These are phyloP conservation scores for Rissa tridactyla DNA, from an alignment of 2,113 vertebrate genomes.

Conservation along the genomic window DNA sequence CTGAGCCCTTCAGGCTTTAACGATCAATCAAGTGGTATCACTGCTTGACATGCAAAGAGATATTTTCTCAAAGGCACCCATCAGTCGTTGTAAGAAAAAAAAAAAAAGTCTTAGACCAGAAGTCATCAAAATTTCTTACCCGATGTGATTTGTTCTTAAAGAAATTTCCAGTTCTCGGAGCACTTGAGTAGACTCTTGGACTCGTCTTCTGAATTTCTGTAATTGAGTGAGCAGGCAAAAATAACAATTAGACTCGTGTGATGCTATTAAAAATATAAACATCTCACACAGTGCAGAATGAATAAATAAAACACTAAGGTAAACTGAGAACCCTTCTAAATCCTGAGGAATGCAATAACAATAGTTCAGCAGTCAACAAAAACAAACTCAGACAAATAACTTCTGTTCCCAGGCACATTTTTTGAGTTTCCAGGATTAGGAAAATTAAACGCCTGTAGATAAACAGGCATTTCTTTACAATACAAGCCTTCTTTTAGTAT, in stretches of 20 bases:
- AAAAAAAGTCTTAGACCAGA: neutral
- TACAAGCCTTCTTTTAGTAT: neutral
- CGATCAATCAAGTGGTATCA: neutral
- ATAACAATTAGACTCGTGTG: neutral
- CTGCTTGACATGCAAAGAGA: neutral
- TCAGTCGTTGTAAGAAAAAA: neutral
- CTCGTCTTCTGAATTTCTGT: constrained; percentile 96
- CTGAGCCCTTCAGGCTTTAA: neutral
- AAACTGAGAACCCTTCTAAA: neutral
- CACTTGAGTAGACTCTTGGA: constrained; percentile 97
- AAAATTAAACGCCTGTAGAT: neutral
- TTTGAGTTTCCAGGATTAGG: neutral
- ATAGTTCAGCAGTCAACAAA: neutral
- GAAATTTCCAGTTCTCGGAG: constrained; percentile 98
- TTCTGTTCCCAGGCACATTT: neutral
- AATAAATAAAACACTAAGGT: neutral
- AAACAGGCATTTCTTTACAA: neutral
- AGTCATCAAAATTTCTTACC: constrained; percentile 78
- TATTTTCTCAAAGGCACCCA: neutral
- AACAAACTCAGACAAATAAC: neutral
- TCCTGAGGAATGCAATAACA: neutral
- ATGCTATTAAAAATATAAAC: neutral
- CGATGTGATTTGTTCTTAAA: constrained; percentile 96
- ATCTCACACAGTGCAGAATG: neutral
- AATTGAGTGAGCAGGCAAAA: constrained; percentile 22